phyloP scores from a whole-genome alignment of 2,797 vertebrate genomes.

The Selene dorsalis region DNA sequence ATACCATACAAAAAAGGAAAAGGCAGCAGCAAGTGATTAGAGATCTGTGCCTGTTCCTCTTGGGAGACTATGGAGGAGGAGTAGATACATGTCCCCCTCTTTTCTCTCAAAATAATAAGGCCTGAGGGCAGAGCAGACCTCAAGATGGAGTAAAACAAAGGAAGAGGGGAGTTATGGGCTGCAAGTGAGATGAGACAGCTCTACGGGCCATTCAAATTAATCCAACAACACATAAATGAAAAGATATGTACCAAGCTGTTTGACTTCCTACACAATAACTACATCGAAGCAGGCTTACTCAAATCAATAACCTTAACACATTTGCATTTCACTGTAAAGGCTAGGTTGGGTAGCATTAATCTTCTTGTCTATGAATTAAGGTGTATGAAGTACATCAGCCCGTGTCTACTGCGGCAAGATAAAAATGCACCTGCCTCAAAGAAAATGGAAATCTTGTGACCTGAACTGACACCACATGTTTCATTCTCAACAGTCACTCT shows the following conservation, averaged over 20 bases:
- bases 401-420: background rate
- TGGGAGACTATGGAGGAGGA: constrained; percentile 58
- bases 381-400: background rate
- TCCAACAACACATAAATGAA: constrained; percentile 7
- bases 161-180: background rate
- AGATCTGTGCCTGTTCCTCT: constrained; percentile 56
- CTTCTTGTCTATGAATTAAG: background rate
- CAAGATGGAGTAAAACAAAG: constrained; percentile 21
- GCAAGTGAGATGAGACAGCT: background rate
- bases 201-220: constrained; percentile 15
- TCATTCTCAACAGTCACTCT: constrained; percentile 37
- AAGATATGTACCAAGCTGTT: background rate
- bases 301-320: constrained; percentile 42
- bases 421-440: constrained; percentile 35
- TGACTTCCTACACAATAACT: background rate
- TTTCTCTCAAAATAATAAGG: constrained; percentile 62
- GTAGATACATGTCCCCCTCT: constrained; percentile 52
- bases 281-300: background rate
- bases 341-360: background rate
- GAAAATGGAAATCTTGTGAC: constrained; percentile 66
- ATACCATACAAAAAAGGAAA: constrained; percentile 19
- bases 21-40: constrained; percentile 54
- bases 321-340: constrained; percentile 17
- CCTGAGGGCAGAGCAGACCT: constrained; percentile 54
- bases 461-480: constrained; percentile 53